phyloP scores from a whole-genome alignment of 2,113 vertebrate genomes.

The Chitala chitala region DNA sequence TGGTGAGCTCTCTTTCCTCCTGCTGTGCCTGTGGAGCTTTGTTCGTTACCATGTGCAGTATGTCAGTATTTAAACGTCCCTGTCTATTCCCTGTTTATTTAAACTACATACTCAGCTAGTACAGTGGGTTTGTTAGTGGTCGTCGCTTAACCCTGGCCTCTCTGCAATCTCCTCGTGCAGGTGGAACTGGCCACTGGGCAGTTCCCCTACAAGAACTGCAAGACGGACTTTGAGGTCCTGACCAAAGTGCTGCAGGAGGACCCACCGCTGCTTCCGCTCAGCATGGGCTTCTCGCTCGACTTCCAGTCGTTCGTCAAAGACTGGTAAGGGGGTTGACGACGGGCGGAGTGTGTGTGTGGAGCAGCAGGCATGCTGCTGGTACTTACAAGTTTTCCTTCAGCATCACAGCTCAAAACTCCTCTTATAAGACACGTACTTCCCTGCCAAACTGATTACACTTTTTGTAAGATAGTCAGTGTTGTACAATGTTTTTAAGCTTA shows the following conservation, averaged over 20 bases:
- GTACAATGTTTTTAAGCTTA: too few species aligned
- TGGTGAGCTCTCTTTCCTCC: slow-evolving; percentile 65
- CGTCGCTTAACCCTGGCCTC: slow-evolving; percentile 35
- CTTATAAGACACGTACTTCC: too few species aligned
- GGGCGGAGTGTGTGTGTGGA: not conserved
- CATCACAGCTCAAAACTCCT: too few species aligned
- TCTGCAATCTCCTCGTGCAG: slow-evolving; percentile 43
- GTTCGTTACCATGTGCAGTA: too few species aligned
- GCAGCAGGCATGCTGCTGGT: too few species aligned
- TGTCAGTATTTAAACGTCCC: too few species aligned
- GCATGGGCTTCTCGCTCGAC: slow-evolving; percentile 89
- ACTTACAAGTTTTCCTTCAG: not conserved
- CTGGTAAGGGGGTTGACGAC: slow-evolving; percentile 64
- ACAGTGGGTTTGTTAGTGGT: not conserved
- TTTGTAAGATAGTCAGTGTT: too few species aligned
- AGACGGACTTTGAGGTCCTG: slow-evolving; percentile 93
- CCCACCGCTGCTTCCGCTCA: slow-evolving; percentile 79
- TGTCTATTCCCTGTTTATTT: not conserved
- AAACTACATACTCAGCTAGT: not conserved
- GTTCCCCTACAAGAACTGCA: slow-evolving; percentile 94
- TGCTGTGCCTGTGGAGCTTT: not conserved
- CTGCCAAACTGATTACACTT: too few species aligned
- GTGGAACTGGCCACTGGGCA: slow-evolving; percentile 91
- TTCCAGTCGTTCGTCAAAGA: slow-evolving; percentile 96
- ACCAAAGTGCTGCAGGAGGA: slow-evolving; percentile 97